Base-by-base conservation (phyloP, 1,140 invertebrate species). In the Nymphalis io region DNA sequence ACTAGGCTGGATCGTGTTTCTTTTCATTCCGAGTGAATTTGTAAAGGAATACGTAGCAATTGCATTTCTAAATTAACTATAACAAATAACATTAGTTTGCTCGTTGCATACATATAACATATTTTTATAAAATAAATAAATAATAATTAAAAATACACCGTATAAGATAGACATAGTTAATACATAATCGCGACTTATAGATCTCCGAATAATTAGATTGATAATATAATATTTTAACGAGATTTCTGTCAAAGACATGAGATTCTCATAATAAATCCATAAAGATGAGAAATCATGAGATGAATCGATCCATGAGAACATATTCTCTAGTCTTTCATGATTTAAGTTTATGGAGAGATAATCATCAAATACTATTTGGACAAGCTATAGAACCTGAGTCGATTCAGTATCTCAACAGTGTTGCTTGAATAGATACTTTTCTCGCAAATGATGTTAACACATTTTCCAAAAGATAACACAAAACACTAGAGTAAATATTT, bases 1-100 rank as follows among this genome's bases (percentile, higher is more conserved):
- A 81, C 77, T 83, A 20, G 20, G 68, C 74, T 77, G 78, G 59
- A 72, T 78, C 69, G 57, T 65, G 68, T 77, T 77, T 68, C 75
- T 70, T 74, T 81, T 73, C 68, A 75, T 66, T 69, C 39, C 51
- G 58, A 72, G 63, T 73, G 74, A 70, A 72, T 57, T 60, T 61
- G 68, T 67, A 66, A 68, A 67, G 68, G 53, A 71, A 74, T 62
- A 74, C 61, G 20, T 59, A 44, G 67, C 33, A 20, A 46, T 10
- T 57, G 21, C 59, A 61, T 69, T 69, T 69, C 67, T 57, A 44
- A 67, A 66, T 59, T 58, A 58, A 57, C 63, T 58, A 58, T 46
- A 60, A 44, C 44, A 27, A 55, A 55, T 60, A 42, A 40, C 21
- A 23, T 5, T 55, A 23, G 23, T 27, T 13, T 12, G 1, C 11